A percentile compares a stretch with the other conserved stretches of the same genome.
Conservation (phyloP, 2,113 vertebrate species). For the Nothobranchius furzeri region DNA sequence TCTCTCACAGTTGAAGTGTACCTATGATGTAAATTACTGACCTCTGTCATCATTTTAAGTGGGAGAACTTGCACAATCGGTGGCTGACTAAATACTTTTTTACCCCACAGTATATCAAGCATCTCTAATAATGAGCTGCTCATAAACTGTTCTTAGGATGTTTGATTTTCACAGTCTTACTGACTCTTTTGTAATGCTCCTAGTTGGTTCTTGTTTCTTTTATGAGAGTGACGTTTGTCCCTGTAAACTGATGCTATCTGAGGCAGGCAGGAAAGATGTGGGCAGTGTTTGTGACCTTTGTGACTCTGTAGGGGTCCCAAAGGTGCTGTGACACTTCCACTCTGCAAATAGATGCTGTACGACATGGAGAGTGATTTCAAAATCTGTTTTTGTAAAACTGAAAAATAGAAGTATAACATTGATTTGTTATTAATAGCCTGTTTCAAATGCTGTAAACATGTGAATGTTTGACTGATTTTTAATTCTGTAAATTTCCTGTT, state of each 20-base stretch:
- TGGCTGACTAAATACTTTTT: too few species aligned
- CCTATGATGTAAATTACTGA: too few species aligned
- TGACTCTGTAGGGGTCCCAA: constrained; percentile 31
- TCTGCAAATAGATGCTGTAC: constrained; percentile 6
- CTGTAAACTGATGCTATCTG: constrained; percentile 6
- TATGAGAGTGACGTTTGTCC: background rate
- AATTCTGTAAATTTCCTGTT: too few species aligned
- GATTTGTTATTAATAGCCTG: too few species aligned
- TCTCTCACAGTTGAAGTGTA: too few species aligned
- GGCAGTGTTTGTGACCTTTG: constrained; percentile 38
- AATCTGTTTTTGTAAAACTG: background rate
- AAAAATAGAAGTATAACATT: too few species aligned
- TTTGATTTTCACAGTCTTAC: constrained; percentile 8
- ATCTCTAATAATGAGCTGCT: too few species aligned
- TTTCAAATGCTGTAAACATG: too few species aligned
- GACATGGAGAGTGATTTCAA: constrained; percentile 11
- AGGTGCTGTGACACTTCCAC: constrained; percentile 1
- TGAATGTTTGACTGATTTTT: too few species aligned
- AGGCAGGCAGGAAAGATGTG: constrained; percentile 28
- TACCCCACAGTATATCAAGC: too few species aligned
- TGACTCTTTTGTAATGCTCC: background rate
- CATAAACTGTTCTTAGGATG: background rate
- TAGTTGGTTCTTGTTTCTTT: background rate
- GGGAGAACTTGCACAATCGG: too few species aligned
- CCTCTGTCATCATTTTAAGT: too few species aligned